Base-by-base conservation (phyloP, 2,888 invertebrate genomes). In the Epirrita christyi region DNA sequence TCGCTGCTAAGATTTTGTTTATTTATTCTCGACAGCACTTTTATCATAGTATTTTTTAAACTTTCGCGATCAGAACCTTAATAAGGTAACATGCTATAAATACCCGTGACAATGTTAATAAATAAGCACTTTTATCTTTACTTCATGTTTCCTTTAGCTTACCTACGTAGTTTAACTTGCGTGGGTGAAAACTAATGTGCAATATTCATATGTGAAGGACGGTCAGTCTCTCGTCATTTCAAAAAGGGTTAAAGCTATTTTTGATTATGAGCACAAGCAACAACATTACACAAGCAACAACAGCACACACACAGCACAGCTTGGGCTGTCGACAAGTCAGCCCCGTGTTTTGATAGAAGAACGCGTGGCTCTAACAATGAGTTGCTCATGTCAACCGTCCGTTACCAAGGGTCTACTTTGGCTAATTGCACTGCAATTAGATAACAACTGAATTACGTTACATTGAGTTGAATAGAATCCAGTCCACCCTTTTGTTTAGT, bases 371-470 rank as follows among this genome's bases (percentile, higher is more conserved):
- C 42, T 34, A 63, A 75, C 74, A 73, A 76, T 68, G 67, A 63
- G 55, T 10, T 14, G 56, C 21, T 21, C 47, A 46, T 11, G 52
- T 67, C 67, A 65, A 65, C 66, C 58, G 50, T 55, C 62, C 55
- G 59, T 57, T 54, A 66, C 70, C 76, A 75, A 76, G 72, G 69
- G 67, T 75, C 74, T 68, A 72, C 48, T 53, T 55, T 60, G 53
- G 42, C 63, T 81, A 83, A 86, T 81, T 76, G 74, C 73, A 55
- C 63, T 32, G 77, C 78, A 78, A 84, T 84, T 83, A 80, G 69
- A 73, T 70, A 73, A 83, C 78, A 79, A 79, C 77, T 70, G 74
- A 75, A 69, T 84, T 83, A 80, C 83, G 83, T 72, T 83, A 80
- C 75, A 78, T 72, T 64, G 62, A 61, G 61, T 67, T 76, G 69